Base-by-base conservation (phyloP, 2,797 vertebrate species). In the Emydoidea blandingii region DNA sequence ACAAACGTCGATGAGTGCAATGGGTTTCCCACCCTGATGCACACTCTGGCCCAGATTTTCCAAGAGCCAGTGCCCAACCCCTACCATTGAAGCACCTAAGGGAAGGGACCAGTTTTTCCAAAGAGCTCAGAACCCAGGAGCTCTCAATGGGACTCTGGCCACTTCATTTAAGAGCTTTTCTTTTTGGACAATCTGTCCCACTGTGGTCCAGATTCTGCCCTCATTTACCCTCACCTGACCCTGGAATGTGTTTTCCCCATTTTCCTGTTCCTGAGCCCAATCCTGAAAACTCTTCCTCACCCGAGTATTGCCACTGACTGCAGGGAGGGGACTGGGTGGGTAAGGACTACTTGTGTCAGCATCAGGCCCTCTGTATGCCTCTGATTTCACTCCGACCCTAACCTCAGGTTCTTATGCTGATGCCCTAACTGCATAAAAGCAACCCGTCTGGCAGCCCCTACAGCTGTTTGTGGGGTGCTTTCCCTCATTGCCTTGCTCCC, bases 201-300 rank as follows among this genome's bases (percentile, higher is more conserved):
- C 81, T 89, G 74, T 89, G 94, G 27, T 31, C 50, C 25, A 1
- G 41, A 68, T 83, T 94, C 87, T 65, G 80, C 27, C 23, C 59
- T 15, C 62, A 16, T 34, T 65, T 19, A 65, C 62, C n/a, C 34
- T 5, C 59, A 34, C 82, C 85, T 81, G 78, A 34, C 25, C 41
- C 76, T 34, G 81, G 57, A 53, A 57, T 93, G 52, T 84, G 93
- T 54, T 23, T 90, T 27, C 31, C 74, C 74, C 74, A 81, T 31
- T 87, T 21, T 93, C 92, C 82, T 90, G 37, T 92, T 96, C 86
- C 85, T 0, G 27, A 81, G 72, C 57, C 72, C 81, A 92, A 79
- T 4, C 57, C 54, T 94, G 89, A 95, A 96, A 94, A 50, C n/a
- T 19, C 65, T 68, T 68, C 34, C n/a, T 68, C 57, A 29, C 21